Base-by-base conservation (phyloP, 1,140 invertebrate genomes). In the Pinna nobilis region DNA sequence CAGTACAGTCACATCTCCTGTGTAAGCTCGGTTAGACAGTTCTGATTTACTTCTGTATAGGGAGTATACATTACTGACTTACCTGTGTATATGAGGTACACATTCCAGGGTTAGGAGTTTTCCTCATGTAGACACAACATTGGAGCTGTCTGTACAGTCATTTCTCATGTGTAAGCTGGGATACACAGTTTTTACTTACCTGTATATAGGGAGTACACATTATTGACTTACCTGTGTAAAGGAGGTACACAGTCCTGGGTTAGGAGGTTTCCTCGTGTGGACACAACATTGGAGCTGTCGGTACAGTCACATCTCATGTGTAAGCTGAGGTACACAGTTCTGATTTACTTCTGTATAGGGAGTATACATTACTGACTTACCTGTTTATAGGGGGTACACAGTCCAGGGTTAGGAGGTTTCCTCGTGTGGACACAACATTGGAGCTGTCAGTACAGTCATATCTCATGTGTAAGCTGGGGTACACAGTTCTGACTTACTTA, bases 381-480 rank as follows among this genome's bases (percentile, higher is more conserved):
- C 97, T 93, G 89, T 98, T 96, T 75, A 97, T 89, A 3, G 97
- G 97, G 63, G 97, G 97, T 74, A 99, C 94, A 60, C 95, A 96
- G 89, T 99, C 97, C 32, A 95, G 94, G 41, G 97, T 97, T 89
- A 93, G 93, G 49, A 99, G 92, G 84, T 95, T 94, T 59, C 95
- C 96, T 74, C 97, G 91, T 0, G 97, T 98, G 0, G 96, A 98
- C 0, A 99, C 96, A 66, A 99, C 96, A 90, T 99, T 99, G 87
- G 96, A 96, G 89, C 97, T 98, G 88, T 98, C 95, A 86, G 96
- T 94, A 89, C 97, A 98, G 90, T 98, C 97, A 90, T 96, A 98
- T 90, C 97, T 95, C 11, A 99, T 95, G 87, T 97, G 96, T 74
- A 98, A 96, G 94, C 95, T 70, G 11, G 66, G 94, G 87, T 98